Evolutionary conservation across 2,888 invertebrate species (phyloP).

Genomic region (Hirtodrosophila cameraria): DNA sequence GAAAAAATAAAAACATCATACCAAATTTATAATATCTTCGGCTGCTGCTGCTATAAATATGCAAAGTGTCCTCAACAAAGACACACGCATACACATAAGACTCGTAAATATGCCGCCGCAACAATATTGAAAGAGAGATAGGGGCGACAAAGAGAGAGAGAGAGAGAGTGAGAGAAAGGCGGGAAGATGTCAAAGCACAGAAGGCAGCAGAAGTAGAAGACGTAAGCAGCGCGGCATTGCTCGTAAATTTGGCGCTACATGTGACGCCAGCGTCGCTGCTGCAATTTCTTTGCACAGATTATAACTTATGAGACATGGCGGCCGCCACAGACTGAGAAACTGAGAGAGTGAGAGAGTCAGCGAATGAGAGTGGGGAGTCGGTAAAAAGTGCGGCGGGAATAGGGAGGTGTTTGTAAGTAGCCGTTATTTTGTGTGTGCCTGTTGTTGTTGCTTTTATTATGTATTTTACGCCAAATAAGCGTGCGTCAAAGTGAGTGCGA

Average conservation of each 20-base stretch:
- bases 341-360: neutral
- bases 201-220: neutral
- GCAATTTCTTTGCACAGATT: conserved; percentile 64
- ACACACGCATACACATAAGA: conserved; percentile 1
- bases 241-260: conserved; percentile 49
- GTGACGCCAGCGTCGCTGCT: conserved; percentile 26
- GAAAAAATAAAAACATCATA: conserved; percentile 26
- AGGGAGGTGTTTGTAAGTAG: conserved; percentile 24
- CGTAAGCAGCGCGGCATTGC: conserved; percentile 18
- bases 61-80: conserved; percentile 33
- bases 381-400: too few species aligned
- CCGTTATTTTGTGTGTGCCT: conserved; percentile 11
- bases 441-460: conserved; percentile 41
- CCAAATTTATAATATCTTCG: conserved; percentile 37
- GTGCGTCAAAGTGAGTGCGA: neutral
- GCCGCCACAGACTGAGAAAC: neutral
- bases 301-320: conserved; percentile 58
- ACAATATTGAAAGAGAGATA: conserved; percentile 40
- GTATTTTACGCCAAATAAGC: conserved; percentile 48
- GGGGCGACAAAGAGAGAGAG: neutral
- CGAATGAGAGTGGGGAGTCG: neutral
- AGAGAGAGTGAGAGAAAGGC: neutral
- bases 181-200: neutral
- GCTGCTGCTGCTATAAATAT: conserved; percentile 41
- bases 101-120: conserved; percentile 52